These are phyloP conservation scores for Pipistrellus kuhlii DNA, from an alignment of 2,797 vertebrate species.

Conservation along the genomic window DNA sequence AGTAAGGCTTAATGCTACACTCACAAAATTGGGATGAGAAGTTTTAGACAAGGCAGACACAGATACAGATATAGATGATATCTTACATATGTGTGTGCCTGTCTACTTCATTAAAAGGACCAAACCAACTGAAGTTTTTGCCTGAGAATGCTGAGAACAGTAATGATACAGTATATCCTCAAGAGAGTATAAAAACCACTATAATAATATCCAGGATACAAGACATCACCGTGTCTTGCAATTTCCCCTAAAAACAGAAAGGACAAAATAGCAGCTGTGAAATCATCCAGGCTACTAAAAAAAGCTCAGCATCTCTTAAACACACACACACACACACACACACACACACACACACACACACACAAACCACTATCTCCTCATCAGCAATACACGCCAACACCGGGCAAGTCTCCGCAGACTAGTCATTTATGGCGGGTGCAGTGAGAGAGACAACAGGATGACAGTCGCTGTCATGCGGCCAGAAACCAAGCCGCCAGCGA, in stretches of 20 bases:
- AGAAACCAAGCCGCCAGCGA: constrained; percentile 64
- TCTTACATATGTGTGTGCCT: not conserved
- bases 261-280: constrained; percentile 80
- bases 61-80: not conserved
- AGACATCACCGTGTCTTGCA: constrained; percentile 72
- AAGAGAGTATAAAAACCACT: constrained; percentile 61
- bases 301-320: constrained; percentile 55
- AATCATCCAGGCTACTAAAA: constrained; percentile 74
- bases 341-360: no score
- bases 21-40: constrained; percentile 54
- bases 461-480: constrained; percentile 65
- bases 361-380: constrained; percentile 49
- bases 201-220: constrained; percentile 67
- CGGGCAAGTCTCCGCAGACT: constrained; percentile 49
- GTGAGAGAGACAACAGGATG: constrained; percentile 65
- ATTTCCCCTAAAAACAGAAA: constrained; percentile 79
- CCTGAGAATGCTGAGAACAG: constrained; percentile 47
- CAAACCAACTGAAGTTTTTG: constrained; percentile 40
- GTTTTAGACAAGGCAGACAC: constrained; percentile 9
- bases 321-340: no score
- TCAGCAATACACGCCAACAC: constrained; percentile 62
- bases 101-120: constrained; percentile 37
- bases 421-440: constrained; percentile 64
- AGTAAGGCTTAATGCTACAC: not conserved
- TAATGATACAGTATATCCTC: constrained; percentile 34